Evolutionary conservation across 2,113 vertebrate species (phyloP).

Genomic region (Pteronura brasiliensis): DNA sequence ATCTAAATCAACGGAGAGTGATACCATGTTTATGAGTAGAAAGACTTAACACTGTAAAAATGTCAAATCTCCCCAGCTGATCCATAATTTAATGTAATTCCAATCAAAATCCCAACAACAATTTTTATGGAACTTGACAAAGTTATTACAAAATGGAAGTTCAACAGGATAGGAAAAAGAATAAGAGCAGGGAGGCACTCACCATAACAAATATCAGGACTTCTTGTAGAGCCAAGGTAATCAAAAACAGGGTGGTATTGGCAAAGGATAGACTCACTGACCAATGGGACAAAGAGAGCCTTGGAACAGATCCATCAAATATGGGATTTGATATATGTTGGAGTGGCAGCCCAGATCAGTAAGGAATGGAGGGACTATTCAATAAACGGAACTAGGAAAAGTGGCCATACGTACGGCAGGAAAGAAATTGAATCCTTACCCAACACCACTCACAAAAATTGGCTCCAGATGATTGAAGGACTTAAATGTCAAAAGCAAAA

Average conservation of each 20-base stretch:
- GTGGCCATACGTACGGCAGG: not conserved
- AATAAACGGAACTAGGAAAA: not conserved
- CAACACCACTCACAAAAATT: not conserved
- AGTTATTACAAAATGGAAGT: not conserved
- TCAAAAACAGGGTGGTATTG: not conserved
- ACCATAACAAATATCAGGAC: not conserved
- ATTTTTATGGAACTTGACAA: not conserved
- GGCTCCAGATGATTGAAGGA: not conserved
- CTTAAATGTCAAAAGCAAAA: not conserved
- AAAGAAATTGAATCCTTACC: constrained; percentile 13
- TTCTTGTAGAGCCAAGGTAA: not conserved
- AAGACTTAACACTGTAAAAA: not conserved
- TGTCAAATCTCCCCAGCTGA: not conserved
- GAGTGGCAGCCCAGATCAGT: not conserved
- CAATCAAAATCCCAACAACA: not conserved
- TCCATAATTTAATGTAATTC: not conserved
- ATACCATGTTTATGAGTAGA: not conserved
- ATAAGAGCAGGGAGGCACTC: not conserved
- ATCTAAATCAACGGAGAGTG: not conserved
- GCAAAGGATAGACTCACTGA: not conserved
- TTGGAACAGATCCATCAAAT: not conserved
- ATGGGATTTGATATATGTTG: not conserved
- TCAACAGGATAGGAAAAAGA: not conserved
- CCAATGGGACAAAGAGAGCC: not conserved
- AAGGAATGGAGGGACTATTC: not conserved